phyloP scores from a whole-genome alignment of 2,888 invertebrate species.

The Allygus modestus region DNA sequence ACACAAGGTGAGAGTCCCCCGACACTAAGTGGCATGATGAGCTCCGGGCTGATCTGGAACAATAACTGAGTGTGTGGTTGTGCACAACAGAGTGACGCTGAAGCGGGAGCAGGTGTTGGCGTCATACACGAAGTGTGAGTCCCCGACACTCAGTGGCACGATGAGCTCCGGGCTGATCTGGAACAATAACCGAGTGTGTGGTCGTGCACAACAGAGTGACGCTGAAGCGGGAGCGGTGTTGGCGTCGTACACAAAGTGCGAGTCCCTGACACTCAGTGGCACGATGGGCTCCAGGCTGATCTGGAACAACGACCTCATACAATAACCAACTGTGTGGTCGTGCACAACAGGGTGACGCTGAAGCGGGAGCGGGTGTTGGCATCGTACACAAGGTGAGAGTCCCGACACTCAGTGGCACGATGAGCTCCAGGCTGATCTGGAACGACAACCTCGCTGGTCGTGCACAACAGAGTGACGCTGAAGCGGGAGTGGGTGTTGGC shows the following conservation, averaged over 20 bases:
- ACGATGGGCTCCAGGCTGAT: slow-evolving; percentile 44
- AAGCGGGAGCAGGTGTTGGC: slow-evolving; percentile 13
- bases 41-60: slow-evolving; percentile 52
- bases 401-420: slow-evolving; percentile 32
- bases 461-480: slow-evolving; percentile 56
- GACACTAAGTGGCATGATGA: slow-evolving; percentile 9
- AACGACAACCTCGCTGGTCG: neutral
- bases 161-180: slow-evolving; percentile 54
- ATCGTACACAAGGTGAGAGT: slow-evolving; percentile 44
- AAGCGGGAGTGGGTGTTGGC: slow-evolving; percentile 17
- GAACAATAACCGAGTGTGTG: neutral
- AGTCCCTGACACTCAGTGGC: slow-evolving; percentile 1
- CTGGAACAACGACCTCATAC: neutral
- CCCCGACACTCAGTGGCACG: slow-evolving; percentile 18
- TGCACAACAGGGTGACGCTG: slow-evolving; percentile 56
- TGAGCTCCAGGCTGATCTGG: slow-evolving; percentile 47
- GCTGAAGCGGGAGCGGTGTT: slow-evolving; percentile 24
- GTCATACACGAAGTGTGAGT: slow-evolving; percentile 45
- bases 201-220: slow-evolving; percentile 50
- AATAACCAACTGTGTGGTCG: neutral
- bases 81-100: slow-evolving; percentile 56
- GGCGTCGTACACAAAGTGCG: slow-evolving; percentile 42
- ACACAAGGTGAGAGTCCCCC: slow-evolving; percentile 38
- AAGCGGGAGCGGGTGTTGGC: slow-evolving; percentile 13
- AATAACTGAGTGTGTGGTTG: neutral